Base-by-base conservation (phyloP, 2,113 vertebrate genomes). In the Chunga burmeisteri region DNA sequence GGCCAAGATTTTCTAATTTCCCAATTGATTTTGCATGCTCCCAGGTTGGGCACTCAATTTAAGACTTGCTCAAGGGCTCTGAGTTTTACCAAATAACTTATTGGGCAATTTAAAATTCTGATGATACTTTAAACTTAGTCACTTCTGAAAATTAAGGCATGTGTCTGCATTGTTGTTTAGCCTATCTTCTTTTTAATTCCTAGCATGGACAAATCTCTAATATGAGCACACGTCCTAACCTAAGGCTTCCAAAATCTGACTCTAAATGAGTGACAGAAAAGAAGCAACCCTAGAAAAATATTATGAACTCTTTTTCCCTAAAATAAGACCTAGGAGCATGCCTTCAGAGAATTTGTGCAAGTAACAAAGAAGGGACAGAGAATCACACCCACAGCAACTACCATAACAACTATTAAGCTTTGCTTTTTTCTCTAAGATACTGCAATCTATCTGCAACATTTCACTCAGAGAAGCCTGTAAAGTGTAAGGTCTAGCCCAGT, bases 1-100 rank as follows among this genome's bases (percentile, higher is more conserved):
- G 93, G 83, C 56, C 68, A 94, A 85, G 91, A 68, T 82, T 95
- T 94, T 75, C 73, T 81, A 65, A 94, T 91, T 95, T 97, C 77
- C 88, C 88, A 94, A 91, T 56, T 80, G 77, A 94, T 84, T 95
- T 86, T 92, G 36, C 44, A 81, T 19, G 65, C 36, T 91, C 65
- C 56, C 1, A 12, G 62, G 38, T 47, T 92, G 59, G 67, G 59
- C 46, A 93, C 53, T 66, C 90, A 92, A 90, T 88, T 86, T 88
- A 92, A 86, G 72, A 67, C 44, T 88, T 55, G 55, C 68, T 88
- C 65, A 84, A 89, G 68, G 77, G 65, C 55, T 92, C 61, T 86
- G 68, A 91, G 79, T 95, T 92, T 88, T 82, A 74, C 50, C 2
- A 1, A 88, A 92, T 74, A 88, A n/a, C 21, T 92, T 58, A 65